phyloP scores from a whole-genome alignment of 2,888 invertebrate genomes.

The Ochropacha duplaris region DNA sequence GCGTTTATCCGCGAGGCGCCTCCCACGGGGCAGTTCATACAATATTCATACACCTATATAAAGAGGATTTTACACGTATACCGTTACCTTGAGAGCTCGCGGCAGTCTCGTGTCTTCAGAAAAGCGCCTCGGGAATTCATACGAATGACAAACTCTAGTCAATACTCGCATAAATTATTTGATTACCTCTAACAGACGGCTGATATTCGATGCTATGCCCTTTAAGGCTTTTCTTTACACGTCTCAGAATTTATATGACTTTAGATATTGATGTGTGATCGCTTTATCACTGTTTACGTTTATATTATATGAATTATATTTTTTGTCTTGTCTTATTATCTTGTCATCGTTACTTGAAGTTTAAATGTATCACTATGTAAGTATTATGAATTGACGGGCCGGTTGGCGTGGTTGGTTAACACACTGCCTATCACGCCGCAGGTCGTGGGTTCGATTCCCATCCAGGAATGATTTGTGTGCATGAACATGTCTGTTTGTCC shows the following conservation, averaged over 20 bases:
- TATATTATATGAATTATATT: too few relatives aligned
- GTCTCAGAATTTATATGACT: not conserved
- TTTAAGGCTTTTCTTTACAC: conserved; percentile 6
- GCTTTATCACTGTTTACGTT: not conserved
- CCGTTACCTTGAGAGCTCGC: conserved; percentile 24
- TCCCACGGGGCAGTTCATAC: conserved; percentile 69
- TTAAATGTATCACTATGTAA: too few relatives aligned
- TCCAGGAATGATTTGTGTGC: too few relatives aligned
- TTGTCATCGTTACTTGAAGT: too few relatives aligned
- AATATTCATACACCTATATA: conserved; percentile 65
- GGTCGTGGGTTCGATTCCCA: too few relatives aligned
- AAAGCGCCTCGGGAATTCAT: not conserved
- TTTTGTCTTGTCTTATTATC: too few relatives aligned
- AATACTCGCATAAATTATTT: conserved; percentile 2
- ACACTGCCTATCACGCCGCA: too few relatives aligned
- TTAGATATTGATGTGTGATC: not conserved
- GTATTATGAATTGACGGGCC: too few relatives aligned
- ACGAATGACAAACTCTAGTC: not conserved
- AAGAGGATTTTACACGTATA: conserved; percentile 48
- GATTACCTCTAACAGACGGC: not conserved
- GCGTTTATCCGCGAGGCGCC: conserved; percentile 61
- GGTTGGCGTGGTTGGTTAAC: too few relatives aligned
- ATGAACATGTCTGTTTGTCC: too few relatives aligned
- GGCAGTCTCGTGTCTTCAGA: conserved; percentile 8
- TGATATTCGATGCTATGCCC: not conserved